Percentiles rank a stretch among this genome's conserved stretches.
These are phyloP conservation scores for Pachyseris speciosa DNA, from an alignment of 64 coral and sea anemone species.

Conservation along the genomic window DNA sequence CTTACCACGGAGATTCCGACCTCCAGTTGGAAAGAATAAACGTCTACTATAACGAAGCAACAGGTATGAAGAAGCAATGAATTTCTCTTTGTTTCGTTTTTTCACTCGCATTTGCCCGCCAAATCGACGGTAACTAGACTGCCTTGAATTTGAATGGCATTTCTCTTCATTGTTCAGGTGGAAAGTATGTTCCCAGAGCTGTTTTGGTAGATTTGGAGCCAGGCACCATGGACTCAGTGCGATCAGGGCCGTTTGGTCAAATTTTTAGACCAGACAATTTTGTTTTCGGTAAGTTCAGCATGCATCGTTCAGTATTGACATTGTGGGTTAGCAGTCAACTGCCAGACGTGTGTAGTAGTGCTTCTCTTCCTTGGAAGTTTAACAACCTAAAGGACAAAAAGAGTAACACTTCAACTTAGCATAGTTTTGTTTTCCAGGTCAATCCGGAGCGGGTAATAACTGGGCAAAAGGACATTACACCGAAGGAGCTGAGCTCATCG, in stretches of 20 bases:
- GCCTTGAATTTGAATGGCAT: too few relatives aligned
- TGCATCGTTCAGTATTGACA: too few relatives aligned
- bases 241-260: conserved; percentile 49
- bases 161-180: conserved; percentile 40
- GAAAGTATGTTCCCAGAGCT: conserved; percentile 65
- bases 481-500: conserved; percentile 53
- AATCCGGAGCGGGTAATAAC: conserved; percentile 64
- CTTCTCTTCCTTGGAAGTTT: too few relatives aligned
- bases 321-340: background rate
- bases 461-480: conserved; percentile 75
- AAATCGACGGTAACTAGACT: too few relatives aligned
- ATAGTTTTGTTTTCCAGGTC: conserved; percentile 37
- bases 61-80: too few relatives aligned
- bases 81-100: too few relatives aligned
- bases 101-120: background rate
- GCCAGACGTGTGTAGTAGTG: too few relatives aligned
- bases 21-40: conserved; percentile 65
- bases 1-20: conserved; percentile 64
- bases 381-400: too few relatives aligned
- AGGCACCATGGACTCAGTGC: conserved; percentile 68
- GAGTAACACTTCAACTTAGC: too few relatives aligned
- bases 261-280: conserved; percentile 69
- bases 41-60: conserved; percentile 64
- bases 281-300: conserved; percentile 58
- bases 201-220: conserved; percentile 62